These are phyloP conservation scores for Phrynocephalus forsythii DNA, from an alignment of 2,797 vertebrate genomes.

Conservation along the genomic window DNA sequence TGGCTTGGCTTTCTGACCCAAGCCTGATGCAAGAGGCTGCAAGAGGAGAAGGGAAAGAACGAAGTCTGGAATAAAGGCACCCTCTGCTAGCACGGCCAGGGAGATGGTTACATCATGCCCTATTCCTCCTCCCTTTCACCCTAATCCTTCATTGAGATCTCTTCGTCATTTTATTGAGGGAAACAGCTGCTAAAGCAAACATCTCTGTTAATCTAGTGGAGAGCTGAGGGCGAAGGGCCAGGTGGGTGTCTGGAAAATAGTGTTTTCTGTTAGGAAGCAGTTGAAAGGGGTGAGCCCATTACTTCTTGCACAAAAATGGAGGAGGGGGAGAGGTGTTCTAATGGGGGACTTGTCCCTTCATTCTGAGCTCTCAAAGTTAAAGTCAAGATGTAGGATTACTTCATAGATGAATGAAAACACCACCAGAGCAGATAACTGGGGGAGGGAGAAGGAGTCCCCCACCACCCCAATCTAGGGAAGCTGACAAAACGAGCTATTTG, in stretches of 20 bases:
- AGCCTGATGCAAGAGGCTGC: constrained; percentile 72
- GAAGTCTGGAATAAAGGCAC: constrained; percentile 46
- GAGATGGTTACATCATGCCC: constrained; percentile 29
- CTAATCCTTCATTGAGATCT: background rate
- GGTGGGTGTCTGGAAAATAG: background rate
- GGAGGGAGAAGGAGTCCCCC: too few species aligned
- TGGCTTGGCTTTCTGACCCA: constrained; percentile 72
- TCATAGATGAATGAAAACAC: background rate
- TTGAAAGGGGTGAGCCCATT: background rate
- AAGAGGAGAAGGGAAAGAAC: constrained; percentile 57
- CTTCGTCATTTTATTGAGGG: background rate
- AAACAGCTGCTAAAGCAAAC: constrained; percentile 13
- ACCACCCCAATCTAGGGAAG: too few species aligned
- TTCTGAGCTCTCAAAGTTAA: too few species aligned
- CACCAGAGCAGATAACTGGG: too few species aligned
- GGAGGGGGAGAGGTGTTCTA: background rate
- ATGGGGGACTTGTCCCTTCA: too few species aligned
- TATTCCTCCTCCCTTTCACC: constrained; percentile 34
- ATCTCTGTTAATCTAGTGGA: constrained; percentile 14
- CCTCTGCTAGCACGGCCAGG: constrained; percentile 34
- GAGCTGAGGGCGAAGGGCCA: accelerated
- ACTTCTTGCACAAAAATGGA: background rate
- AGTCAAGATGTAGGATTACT: background rate
- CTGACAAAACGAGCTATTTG: too few species aligned
- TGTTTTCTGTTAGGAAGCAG: accelerated